Percentiles rank a stretch among this genome's conserved stretches.
phyloP scores from a whole-genome alignment of 2,888 invertebrate species.

The Monochamus alternatus region DNA sequence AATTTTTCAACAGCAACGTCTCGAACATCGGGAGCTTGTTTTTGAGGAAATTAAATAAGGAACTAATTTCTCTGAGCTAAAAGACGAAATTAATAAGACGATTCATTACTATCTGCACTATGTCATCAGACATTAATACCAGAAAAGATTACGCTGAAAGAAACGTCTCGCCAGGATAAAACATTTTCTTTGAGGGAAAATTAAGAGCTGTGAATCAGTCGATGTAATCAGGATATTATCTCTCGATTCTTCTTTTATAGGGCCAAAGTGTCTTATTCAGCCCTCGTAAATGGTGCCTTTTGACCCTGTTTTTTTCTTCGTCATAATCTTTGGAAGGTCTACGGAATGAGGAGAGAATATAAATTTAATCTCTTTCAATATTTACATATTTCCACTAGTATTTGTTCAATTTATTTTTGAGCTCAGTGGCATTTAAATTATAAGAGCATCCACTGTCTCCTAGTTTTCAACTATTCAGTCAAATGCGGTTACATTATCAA shows the following conservation, averaged over 20 bases:
- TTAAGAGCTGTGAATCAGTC: constrained; percentile 46
- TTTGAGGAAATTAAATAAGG: neutral
- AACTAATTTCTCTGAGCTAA: neutral
- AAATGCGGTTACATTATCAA: too few relatives aligned
- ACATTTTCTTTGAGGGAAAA: constrained; percentile 43
- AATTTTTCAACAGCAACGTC: too few relatives aligned
- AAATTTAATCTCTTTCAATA: too few relatives aligned
- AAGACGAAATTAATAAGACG: constrained; percentile 40
- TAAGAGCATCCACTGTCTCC: too few relatives aligned
- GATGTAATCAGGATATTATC: constrained; percentile 48
- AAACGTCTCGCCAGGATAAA: constrained; percentile 27
- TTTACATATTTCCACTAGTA: too few relatives aligned
- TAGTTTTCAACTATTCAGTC: too few relatives aligned
- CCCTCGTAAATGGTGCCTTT: constrained; percentile 31
- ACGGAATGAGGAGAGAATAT: neutral
- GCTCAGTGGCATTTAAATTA: too few relatives aligned
- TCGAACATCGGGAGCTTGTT: too few relatives aligned
- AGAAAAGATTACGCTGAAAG: constrained; percentile 22
- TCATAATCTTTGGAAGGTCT: neutral
- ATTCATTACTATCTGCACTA: constrained; percentile 40
- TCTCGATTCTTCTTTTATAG: constrained; percentile 41
- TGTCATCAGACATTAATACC: constrained; percentile 42
- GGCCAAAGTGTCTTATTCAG: constrained; percentile 40
- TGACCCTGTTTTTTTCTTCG: constrained; percentile 20
- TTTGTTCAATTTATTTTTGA: too few relatives aligned